Base-by-base conservation (phyloP, 2,113 vertebrate species). In the Carassius auratus region DNA sequence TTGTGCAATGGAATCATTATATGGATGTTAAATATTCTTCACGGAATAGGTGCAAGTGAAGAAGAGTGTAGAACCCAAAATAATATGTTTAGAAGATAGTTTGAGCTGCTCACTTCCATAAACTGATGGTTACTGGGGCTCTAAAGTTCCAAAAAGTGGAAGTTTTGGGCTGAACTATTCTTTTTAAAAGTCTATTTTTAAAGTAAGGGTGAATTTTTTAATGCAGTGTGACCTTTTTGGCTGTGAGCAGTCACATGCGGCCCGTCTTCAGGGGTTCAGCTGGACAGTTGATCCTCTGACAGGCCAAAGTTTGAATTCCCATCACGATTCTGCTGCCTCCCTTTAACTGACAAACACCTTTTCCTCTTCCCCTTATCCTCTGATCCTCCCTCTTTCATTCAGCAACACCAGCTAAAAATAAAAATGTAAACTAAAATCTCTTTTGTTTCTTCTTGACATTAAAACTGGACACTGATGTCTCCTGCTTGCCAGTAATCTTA, bases 231-330 rank as follows among this genome's bases (percentile, higher is more conserved):
- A 26, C n/a, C 30, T 78, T 59, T 77, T 36, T 36, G 76, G 26
- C 23, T 12, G 15, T 15, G 50, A 77, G 50, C 17, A 17, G 48
- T 57, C 75, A 55, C 36, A 80, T 9, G 8, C n/a, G 15, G 14
- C n/a, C 36, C 15, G 77, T 80, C 57, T 80, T 26, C 77, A 45
- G 13, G 23, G 77, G 38, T 80, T 64, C 4, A 4, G 13, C 77
- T 48, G 78, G 59, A 48, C 78, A 80, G 77, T 17, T 80, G 78
- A 80, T 64, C n/a, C n/a, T 62, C 57, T 80, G 78, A 80, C 78
- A 64, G 78, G 38, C 13, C 78, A 80, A 23, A 17, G 59, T 48
- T 30, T 64, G 59, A 80, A 80, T 64, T 80, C 78, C 59, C 78
- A 19, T 45, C 57, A 62, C 59, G 38, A 64, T 19, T 64, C 38